A percentile compares a stretch with the other conserved stretches of the same genome.
These are phyloP conservation scores for Ictalurus punctatus DNA, from an alignment of 2,113 vertebrate genomes.

Conservation along the genomic window DNA sequence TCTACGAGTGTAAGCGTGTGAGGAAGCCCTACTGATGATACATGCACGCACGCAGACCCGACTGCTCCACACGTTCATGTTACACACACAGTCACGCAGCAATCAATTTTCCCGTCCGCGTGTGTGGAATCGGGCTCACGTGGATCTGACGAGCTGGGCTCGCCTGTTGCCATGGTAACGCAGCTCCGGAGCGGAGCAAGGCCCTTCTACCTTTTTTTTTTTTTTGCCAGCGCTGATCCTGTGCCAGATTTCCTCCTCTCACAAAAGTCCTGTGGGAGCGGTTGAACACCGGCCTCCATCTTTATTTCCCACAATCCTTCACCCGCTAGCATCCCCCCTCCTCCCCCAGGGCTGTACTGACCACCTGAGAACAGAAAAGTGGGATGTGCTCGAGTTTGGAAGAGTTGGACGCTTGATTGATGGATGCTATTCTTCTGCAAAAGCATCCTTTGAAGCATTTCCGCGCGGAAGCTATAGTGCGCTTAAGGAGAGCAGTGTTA, in stretches of 20 bases:
- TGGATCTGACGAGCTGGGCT: slow-evolving; percentile 51
- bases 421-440: slow-evolving; percentile 24
- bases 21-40: not conserved
- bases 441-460: slow-evolving; percentile 31
- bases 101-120: slow-evolving; percentile 46
- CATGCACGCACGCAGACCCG: not conserved
- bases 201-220: slow-evolving; percentile 45
- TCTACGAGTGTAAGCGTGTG: not conserved
- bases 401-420: not conserved
- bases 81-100: slow-evolving; percentile 39
- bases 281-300: slow-evolving; percentile 44
- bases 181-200: slow-evolving; percentile 43
- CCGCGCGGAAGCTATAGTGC: slow-evolving; percentile 9
- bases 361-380: slow-evolving; percentile 47
- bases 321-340: slow-evolving; percentile 10
- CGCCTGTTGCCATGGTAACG: slow-evolving; percentile 62
- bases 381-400: slow-evolving; percentile 7
- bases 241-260: slow-evolving; percentile 61
- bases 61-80: not conserved
- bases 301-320: slow-evolving; percentile 48
- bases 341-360: slow-evolving; percentile 42
- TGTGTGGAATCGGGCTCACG: slow-evolving; percentile 22
- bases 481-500: slow-evolving; percentile 39
- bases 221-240: slow-evolving; percentile 45
- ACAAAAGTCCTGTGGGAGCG: slow-evolving; percentile 59